Conservation (phyloP, 2,888 invertebrate species). For the Melangyna quadrimaculata region DNA sequence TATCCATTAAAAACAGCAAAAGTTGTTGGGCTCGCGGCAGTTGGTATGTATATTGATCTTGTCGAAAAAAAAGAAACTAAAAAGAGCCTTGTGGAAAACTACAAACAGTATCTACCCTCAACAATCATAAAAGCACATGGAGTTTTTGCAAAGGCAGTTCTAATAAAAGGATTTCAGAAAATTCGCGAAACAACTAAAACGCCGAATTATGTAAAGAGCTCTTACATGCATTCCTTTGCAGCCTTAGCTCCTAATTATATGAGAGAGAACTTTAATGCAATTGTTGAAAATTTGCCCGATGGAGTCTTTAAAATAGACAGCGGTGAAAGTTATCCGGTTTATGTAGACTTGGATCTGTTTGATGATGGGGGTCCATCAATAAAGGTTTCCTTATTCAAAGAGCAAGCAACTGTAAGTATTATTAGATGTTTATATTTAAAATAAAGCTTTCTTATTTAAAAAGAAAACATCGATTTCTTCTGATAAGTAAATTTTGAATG, state of each 20-base stretch:
- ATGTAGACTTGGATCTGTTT: conserved; percentile 85
- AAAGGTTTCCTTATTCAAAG: conserved; percentile 84
- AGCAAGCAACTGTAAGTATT: conserved; percentile 81
- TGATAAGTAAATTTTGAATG: no score
- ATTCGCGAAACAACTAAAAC: conserved; percentile 84
- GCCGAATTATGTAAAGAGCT: conserved; percentile 85
- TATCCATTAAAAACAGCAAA: conserved; percentile 90
- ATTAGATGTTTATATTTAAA: no score
- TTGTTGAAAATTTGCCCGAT: conserved; percentile 82
- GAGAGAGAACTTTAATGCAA: conserved; percentile 83
- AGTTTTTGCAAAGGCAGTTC: conserved; percentile 89
- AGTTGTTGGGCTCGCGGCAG: conserved; percentile 91
- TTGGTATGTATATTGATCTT: conserved; percentile 93
- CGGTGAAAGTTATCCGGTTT: conserved; percentile 83
- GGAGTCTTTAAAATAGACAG: conserved; percentile 82
- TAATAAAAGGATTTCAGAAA: conserved; percentile 85
- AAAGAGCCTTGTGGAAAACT: conserved; percentile 88
- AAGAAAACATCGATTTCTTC: no score
- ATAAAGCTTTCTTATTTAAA: no score
- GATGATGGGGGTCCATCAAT: conserved; percentile 85
- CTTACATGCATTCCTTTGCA: conserved; percentile 90
- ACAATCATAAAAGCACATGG: conserved; percentile 88
- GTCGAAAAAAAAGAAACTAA: conserved; percentile 87
- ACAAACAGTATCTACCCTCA: conserved; percentile 91
- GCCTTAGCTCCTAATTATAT: conserved; percentile 91